Evolutionary conservation across 2,888 invertebrate species (phyloP).

Genomic region (Pheosia tremula): DNA sequence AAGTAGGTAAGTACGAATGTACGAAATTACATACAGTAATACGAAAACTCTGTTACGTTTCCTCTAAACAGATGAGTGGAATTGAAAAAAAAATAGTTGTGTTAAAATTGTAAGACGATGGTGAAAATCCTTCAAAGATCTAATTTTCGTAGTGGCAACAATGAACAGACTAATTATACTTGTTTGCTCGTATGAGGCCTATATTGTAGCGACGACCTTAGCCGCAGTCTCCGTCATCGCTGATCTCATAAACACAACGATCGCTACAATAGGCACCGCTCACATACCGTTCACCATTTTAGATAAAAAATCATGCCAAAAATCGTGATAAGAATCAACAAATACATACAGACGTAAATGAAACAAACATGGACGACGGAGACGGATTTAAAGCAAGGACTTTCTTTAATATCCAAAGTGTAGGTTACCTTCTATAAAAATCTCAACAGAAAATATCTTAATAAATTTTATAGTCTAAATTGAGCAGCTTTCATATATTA

Average conservation of each 20-base stretch:
- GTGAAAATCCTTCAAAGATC: slow-evolving; percentile 6
- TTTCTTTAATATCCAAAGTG: not conserved
- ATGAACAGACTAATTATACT: slow-evolving; percentile 27
- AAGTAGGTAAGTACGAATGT: not conserved
- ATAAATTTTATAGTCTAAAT: not conserved
- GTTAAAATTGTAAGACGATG: not conserved
- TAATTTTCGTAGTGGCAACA: slow-evolving; percentile 11
- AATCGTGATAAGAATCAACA: slow-evolving; percentile 23
- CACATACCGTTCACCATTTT: slow-evolving; percentile 16
- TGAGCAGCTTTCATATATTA: no score
- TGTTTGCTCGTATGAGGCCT: slow-evolving; percentile 26
- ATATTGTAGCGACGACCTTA: slow-evolving; percentile 51
- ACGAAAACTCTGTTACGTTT: not conserved
- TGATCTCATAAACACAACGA: slow-evolving; percentile 62
- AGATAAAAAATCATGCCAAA: slow-evolving; percentile 24
- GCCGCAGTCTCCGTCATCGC: slow-evolving; percentile 61
- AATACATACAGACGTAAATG: slow-evolving; percentile 16
- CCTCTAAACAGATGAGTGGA: not conserved
- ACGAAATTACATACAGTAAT: no score
- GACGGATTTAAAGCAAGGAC: not conserved
- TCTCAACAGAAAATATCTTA: not conserved
- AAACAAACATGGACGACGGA: not conserved
- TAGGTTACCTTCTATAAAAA: not conserved
- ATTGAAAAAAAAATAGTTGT: not conserved
- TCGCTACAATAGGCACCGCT: slow-evolving; percentile 26